phyloP scores from a whole-genome alignment of 2,888 invertebrate species.

The Cordilura impudica region DNA sequence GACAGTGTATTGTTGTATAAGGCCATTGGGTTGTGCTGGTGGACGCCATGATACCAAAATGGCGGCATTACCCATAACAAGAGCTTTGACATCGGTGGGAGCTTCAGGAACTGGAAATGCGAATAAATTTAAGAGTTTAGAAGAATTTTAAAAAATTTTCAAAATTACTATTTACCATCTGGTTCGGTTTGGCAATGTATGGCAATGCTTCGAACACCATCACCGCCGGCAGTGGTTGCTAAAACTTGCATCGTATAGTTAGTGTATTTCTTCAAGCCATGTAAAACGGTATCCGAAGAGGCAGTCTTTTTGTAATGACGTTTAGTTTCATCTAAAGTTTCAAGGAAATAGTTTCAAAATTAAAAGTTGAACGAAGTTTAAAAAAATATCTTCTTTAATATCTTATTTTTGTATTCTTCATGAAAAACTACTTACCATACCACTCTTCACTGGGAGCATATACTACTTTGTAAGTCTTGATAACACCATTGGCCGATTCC shows the following conservation, averaged over 20 bases:
- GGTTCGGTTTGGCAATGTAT: constrained; percentile 97
- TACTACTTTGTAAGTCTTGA: constrained; percentile 96
- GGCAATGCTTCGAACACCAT: constrained; percentile 87
- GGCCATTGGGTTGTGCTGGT: constrained; percentile 94
- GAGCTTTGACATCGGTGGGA: constrained; percentile 93
- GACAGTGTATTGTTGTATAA: constrained; percentile 94
- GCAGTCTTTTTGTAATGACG: constrained; percentile 94
- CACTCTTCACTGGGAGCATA: constrained; percentile 94
- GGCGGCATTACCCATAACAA: constrained; percentile 93
- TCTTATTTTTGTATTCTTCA: neutral
- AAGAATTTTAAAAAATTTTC: too few relatives aligned
- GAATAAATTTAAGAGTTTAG: too few relatives aligned
- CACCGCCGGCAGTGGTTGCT: constrained; percentile 96
- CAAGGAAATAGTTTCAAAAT: neutral
- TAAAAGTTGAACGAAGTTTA: neutral
- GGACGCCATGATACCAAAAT: constrained; percentile 96
- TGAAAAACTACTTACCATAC: constrained; percentile 85
- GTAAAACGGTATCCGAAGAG: constrained; percentile 95
- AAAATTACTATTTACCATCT: constrained; percentile 90
- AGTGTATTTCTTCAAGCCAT: constrained; percentile 94
- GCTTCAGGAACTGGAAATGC: constrained; percentile 90
- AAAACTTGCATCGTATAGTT: constrained; percentile 98
- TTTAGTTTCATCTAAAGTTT: constrained; percentile 87
- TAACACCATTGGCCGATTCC: constrained; percentile 94
- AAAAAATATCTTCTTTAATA: neutral